phyloP scores from a whole-genome alignment of 2,888 invertebrate genomes.

The Hybos culiciformis region DNA sequence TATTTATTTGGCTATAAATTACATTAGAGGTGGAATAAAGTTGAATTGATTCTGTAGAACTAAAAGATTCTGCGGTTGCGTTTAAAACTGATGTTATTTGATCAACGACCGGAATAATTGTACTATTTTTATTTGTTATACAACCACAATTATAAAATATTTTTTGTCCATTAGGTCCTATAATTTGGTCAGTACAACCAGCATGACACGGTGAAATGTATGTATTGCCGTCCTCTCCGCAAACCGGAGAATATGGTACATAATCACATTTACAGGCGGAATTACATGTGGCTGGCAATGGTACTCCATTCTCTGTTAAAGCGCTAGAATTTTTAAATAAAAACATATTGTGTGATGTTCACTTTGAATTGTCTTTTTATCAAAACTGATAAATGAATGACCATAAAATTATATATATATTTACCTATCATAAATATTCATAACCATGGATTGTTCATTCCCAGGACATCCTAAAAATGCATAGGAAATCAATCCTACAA shows the following conservation, averaged over 20 bases:
- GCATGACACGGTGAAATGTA: slow-evolving; percentile 72
- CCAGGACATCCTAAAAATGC: slow-evolving; percentile 52
- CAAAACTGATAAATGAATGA: background rate
- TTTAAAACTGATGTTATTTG: no score
- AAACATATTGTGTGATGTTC: background rate
- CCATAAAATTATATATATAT: background rate
- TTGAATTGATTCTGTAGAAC: no score
- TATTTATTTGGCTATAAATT: no score
- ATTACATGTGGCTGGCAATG: slow-evolving; percentile 41
- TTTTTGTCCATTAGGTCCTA: slow-evolving; percentile 35
- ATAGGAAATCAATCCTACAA: slow-evolving; percentile 48
- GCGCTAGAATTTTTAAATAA: background rate
- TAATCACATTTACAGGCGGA: slow-evolving; percentile 52
- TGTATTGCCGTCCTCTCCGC: slow-evolving; percentile 48
- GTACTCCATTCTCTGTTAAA: slow-evolving; percentile 9
- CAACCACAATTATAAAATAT: slow-evolving; percentile 19
- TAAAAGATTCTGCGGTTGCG: no score
- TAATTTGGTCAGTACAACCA: slow-evolving; percentile 45
- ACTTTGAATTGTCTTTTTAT: background rate
- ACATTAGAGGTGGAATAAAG: no score
- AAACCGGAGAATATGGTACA: slow-evolving; percentile 60
- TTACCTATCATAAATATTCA: slow-evolving; percentile 27
- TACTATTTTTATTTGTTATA: no score
- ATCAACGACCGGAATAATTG: no score
- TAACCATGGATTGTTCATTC: slow-evolving; percentile 39